These are phyloP conservation scores for Eretmocerus hayati DNA, from an alignment of 2,888 invertebrate genomes.

Conservation along the genomic window DNA sequence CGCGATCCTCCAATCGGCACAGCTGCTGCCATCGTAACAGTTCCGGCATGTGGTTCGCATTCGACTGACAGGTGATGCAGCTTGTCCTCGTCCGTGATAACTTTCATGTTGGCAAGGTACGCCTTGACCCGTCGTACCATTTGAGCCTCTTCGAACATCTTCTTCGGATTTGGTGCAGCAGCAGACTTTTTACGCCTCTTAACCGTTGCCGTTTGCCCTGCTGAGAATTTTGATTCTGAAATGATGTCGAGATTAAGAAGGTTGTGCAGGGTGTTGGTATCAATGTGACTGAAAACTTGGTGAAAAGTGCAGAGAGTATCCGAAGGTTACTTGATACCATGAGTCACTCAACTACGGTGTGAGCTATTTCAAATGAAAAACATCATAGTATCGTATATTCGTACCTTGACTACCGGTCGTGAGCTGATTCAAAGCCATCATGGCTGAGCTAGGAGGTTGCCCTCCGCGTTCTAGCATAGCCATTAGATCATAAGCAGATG, in stretches of 20 bases:
- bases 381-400: no score
- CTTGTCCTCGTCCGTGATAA: constrained; percentile 85
- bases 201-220: constrained; percentile 64
- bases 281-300: no score
- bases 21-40: constrained; percentile 47
- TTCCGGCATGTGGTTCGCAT: constrained; percentile 63
- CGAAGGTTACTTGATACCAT: no score
- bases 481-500: constrained; percentile 81
- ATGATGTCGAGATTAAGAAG: no score
- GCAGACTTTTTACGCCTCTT: constrained; percentile 84
- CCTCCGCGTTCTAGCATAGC: constrained; percentile 80
- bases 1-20: constrained; percentile 57
- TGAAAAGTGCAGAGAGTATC: no score
- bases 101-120: constrained; percentile 86
- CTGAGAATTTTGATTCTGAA: constrained; percentile 8
- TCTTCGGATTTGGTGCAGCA: constrained; percentile 89
- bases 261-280: no score
- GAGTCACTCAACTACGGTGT: no score
- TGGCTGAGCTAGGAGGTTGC: constrained; percentile 79
- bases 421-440: constrained; percentile 82
- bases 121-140: constrained; percentile 97
- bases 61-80: constrained; percentile 83
- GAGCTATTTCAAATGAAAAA: no score
- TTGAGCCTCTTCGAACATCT: constrained; percentile 98
- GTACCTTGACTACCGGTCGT: constrained; percentile 61